Percentiles rank a stretch among this genome's conserved stretches.
Evolutionary conservation across 2,888 invertebrate genomes (phyloP).

Genomic region (Tenthredo scrophulariae): DNA sequence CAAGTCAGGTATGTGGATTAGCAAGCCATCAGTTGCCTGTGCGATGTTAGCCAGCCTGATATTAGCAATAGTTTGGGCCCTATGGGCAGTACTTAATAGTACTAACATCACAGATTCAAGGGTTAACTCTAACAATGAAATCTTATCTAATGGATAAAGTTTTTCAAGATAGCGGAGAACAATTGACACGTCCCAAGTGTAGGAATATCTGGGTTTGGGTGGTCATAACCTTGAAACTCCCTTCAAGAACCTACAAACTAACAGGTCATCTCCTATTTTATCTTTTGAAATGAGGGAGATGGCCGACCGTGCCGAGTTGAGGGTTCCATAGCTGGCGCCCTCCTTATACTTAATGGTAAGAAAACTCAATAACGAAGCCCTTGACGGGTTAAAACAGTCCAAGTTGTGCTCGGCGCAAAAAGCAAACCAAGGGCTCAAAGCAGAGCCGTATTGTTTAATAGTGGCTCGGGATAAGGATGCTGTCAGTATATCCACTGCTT

Average conservation of each 20-base stretch:
- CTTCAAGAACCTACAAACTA: conserved; percentile 63
- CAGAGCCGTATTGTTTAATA: conserved; percentile 53
- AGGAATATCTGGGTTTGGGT: conserved; percentile 59
- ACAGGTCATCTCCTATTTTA: conserved; percentile 58
- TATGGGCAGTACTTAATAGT: conserved; percentile 55
- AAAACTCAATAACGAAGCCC: conserved; percentile 52
- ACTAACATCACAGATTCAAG: conserved; percentile 63
- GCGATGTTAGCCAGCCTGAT: neutral
- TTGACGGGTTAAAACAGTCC: conserved; percentile 41
- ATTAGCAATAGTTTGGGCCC: conserved; percentile 49
- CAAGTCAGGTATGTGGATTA: neutral
- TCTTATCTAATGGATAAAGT: conserved; percentile 3
- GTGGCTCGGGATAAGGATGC: conserved; percentile 52
- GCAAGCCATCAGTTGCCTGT: neutral
- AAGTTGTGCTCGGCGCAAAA: conserved; percentile 57
- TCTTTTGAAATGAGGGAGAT: conserved; percentile 60
- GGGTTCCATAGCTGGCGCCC: conserved; percentile 60
- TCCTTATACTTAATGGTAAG: conserved; percentile 55
- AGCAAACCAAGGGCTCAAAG: conserved; percentile 60
- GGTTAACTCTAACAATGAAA: conserved; percentile 57
- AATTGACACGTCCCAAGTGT: conserved; percentile 64
- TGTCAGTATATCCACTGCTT: conserved; percentile 50
- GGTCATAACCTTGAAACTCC: conserved; percentile 62
- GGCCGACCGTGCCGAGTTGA: conserved; percentile 64
- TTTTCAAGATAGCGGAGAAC: conserved; percentile 49